Conservation (phyloP, 2,113 vertebrate species). For the Antennarius striatus region DNA sequence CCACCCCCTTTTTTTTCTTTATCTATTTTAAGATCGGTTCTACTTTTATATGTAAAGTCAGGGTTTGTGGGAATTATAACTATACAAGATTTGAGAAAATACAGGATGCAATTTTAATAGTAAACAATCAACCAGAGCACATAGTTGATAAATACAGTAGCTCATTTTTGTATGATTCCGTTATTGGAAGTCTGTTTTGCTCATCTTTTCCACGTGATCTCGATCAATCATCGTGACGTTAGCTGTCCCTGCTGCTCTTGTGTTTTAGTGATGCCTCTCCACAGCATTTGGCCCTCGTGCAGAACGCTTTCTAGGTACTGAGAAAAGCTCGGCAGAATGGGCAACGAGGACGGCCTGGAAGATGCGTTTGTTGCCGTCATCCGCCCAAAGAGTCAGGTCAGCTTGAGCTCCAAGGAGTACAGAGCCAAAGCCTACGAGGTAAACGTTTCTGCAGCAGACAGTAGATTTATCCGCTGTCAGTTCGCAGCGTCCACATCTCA, state of each 20-base stretch:
- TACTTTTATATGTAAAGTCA: too few species aligned
- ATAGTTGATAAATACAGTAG: too few species aligned
- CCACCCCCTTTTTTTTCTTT: too few species aligned
- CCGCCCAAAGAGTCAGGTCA: constrained; percentile 94
- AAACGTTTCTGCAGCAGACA: constrained; percentile 36
- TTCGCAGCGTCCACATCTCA: neutral
- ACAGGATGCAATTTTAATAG: too few species aligned
- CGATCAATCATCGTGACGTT: neutral
- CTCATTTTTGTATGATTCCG: too few species aligned
- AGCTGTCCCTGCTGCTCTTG: neutral
- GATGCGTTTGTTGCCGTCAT: constrained; percentile 95
- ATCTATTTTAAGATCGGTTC: too few species aligned
- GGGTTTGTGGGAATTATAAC: too few species aligned
- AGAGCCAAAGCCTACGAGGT: constrained; percentile 97
- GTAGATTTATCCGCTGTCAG: neutral
- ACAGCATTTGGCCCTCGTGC: constrained; percentile 56
- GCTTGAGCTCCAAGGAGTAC: constrained; percentile 96
- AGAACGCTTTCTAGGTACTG: constrained; percentile 43
- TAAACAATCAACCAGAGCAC: too few species aligned
- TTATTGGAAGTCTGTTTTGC: too few species aligned
- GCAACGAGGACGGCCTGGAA: constrained; percentile 88
- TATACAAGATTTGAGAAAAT: too few species aligned
- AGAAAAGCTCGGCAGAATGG: constrained; percentile 80
- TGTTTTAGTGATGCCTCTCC: constrained; percentile 64
- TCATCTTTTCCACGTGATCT: too few species aligned